phyloP scores from a whole-genome alignment of 2,888 invertebrate species.

The Dorcus hopei region DNA sequence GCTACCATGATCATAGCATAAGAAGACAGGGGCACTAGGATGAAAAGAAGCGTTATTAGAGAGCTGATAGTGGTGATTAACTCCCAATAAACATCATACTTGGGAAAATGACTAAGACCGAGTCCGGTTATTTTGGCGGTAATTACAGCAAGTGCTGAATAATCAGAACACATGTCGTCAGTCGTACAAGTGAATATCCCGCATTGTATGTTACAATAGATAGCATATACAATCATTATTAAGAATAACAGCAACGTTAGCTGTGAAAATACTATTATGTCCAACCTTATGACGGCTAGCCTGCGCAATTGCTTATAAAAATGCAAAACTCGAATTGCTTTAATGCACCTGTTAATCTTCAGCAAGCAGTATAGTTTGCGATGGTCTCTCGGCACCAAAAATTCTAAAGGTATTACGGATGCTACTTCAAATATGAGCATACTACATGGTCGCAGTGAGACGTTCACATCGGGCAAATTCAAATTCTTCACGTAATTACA shows the following conservation, averaged over 20 bases:
- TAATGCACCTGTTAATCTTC: background rate
- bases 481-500: conserved; percentile 9
- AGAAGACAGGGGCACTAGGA: background rate
- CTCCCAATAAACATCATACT: conserved; percentile 5
- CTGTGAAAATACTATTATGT: background rate
- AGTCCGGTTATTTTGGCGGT: background rate
- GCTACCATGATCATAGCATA: conserved; percentile 4
- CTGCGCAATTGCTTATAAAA: background rate
- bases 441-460: conserved; percentile 1
- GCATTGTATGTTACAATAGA: background rate
- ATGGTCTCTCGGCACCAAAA: background rate
- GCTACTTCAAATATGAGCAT: conserved; percentile 10
- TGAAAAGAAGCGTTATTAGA: conserved; percentile 5
- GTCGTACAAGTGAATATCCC: background rate
- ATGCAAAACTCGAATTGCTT: background rate
- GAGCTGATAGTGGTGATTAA: background rate
- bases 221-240: background rate
- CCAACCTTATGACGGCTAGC: background rate
- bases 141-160: background rate
- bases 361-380: background rate
- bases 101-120: background rate
- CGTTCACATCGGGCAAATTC: background rate
- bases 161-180: background rate
- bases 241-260: background rate
- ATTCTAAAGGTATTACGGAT: conserved; percentile 13